Evolutionary conservation across 2,888 invertebrate genomes (phyloP).

Genomic region (Ecdyonurus torrentis): DNA sequence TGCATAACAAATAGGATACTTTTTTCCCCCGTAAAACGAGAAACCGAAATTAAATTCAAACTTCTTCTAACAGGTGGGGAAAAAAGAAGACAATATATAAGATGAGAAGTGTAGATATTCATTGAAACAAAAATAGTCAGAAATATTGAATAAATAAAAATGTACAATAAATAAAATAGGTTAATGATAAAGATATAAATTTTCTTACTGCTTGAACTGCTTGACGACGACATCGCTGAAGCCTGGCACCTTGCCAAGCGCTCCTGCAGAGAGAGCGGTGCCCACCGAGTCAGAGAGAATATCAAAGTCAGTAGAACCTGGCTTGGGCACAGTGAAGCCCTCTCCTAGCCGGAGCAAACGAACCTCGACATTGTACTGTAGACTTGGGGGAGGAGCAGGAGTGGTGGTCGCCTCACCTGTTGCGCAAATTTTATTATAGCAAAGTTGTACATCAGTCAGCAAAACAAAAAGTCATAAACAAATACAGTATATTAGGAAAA

Average conservation of each 20-base stretch:
- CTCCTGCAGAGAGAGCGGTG: constrained; percentile 33
- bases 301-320: constrained; percentile 54
- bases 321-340: constrained; percentile 55
- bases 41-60: too few relatives aligned
- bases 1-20: neutral
- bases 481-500: too few relatives aligned
- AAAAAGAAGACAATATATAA: too few relatives aligned
- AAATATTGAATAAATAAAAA: neutral
- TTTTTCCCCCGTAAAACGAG: too few relatives aligned
- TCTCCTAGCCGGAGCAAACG: constrained; percentile 60
- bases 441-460: neutral
- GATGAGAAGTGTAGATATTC: too few relatives aligned
- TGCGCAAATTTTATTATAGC: neutral
- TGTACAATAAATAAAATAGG: neutral
- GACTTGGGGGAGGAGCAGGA: constrained; percentile 43
- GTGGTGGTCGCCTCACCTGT: constrained; percentile 36
- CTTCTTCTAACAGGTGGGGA: too few relatives aligned
- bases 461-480: too few relatives aligned
- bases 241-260: constrained; percentile 45
- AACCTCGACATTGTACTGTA: constrained; percentile 52
- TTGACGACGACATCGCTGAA: constrained; percentile 52
- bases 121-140: too few relatives aligned
- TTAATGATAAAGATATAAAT: constrained; percentile 7
- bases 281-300: constrained; percentile 46
- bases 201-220: constrained; percentile 39